Base-by-base conservation (phyloP, 2,888 invertebrate genomes). In the Julus scanicus region DNA sequence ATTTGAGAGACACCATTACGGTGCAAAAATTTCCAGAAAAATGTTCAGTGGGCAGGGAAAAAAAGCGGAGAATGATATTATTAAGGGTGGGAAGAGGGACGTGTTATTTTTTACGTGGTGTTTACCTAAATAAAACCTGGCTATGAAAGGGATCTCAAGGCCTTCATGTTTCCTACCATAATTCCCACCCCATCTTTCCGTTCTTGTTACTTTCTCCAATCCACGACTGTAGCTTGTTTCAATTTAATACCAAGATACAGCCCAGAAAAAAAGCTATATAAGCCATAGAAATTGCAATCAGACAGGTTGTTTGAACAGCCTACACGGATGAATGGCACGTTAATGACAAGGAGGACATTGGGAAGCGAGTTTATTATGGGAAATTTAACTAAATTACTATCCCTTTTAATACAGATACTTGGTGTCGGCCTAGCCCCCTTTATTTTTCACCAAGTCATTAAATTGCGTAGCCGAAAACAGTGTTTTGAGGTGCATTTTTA, bases 271-370 rank as follows among this genome's bases (percentile, higher is more conserved):
- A n/a, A n/a, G 71, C 2, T 71, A 20, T 71, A 29, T n/a, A n/a
- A 71, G 71, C 71, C 71, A 71, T 71, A 71, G 71, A 71, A 71
- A 29, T 71, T 71, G 71, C 71, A 71, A 71, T 71, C 71, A 71
- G 71, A 29, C 71, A n/a, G 71, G 71, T 29, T 71, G 71, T 71
- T 71, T 71, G 71, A 71, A 71, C 71, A 71, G 71, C 29, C 71
- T 71, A 71, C 71, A 71, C 29, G 9, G 11, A 29, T 71, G 71
- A 71, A 71, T 71, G 71, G 71, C 71, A 71, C 29, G 71, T 71
- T 71, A 71, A 71, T 71, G 71, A 71, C 29, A 29, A 71, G 71
- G 71, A 44, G 71, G 71, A 71, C 71, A 71, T 71, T 71, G 71
- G 29, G 29, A 71, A 71, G 71, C 20, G 29, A 71, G 29, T 71